A percentile compares a stretch with the other conserved stretches of the same genome.
These are phyloP conservation scores for Hyppa rectilinea DNA, from an alignment of 2,888 invertebrate genomes.

Conservation along the genomic window DNA sequence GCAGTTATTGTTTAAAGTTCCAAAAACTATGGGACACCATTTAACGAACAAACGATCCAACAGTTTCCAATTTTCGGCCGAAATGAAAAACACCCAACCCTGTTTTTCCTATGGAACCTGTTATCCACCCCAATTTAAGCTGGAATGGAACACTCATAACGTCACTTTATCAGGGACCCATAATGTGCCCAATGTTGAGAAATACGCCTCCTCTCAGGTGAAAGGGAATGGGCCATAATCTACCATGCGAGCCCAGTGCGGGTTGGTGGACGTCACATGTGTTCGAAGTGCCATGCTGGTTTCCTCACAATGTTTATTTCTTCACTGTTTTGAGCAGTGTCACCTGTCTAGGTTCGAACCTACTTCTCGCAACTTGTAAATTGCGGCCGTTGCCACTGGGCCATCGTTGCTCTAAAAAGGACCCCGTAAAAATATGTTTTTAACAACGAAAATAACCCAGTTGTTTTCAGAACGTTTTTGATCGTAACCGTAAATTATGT, in stretches of 20 bases:
- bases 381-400: no score
- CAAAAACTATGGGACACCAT: background rate
- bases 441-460: constrained; percentile 7
- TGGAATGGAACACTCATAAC: background rate
- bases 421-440: constrained; percentile 3
- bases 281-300: no score
- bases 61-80: background rate
- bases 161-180: background rate
- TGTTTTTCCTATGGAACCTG: background rate
- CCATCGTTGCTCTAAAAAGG: no score
- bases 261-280: no score
- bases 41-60: background rate
- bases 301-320: no score
- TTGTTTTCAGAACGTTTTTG: background rate
- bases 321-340: no score
- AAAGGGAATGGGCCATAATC: no score
- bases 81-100: background rate
- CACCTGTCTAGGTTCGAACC: no score
- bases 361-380: no score
- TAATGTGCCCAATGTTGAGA: no score
- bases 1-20: background rate
- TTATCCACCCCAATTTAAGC: background rate
- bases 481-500: constrained; percentile 44
- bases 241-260: no score
- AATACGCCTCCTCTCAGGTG: no score